These are phyloP conservation scores for Pomatostomus ruficeps DNA, from an alignment of 2,113 vertebrate species.

Conservation along the genomic window DNA sequence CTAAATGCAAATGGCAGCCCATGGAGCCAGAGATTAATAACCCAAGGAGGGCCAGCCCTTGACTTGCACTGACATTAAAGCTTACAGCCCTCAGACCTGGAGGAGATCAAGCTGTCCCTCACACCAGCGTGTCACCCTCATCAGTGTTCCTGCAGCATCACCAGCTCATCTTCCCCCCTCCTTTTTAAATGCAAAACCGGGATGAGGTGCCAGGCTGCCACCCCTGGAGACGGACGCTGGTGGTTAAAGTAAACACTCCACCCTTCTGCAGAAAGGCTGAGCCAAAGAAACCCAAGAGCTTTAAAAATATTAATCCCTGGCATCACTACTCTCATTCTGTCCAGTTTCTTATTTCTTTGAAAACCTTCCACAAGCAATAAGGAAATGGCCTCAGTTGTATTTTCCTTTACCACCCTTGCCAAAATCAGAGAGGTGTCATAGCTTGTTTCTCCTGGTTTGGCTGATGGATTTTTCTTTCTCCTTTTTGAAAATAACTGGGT, in stretches of 20 bases:
- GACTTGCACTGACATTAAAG: not conserved
- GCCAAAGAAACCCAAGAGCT: not conserved
- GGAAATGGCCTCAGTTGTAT: not conserved
- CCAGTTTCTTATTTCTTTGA: constrained; percentile 11
- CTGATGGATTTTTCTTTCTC: not conserved
- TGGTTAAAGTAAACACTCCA: not conserved
- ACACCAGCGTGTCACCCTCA: not conserved
- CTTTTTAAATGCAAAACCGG: not conserved
- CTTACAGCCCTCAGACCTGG: not conserved
- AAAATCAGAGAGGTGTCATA: not conserved
- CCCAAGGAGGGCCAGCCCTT: not conserved
- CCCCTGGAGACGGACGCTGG: not conserved
- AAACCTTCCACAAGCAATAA: not conserved
- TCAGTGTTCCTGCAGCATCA: not conserved
- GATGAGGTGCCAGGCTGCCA: not conserved
- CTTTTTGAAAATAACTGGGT: not conserved
- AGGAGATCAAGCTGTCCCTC: not conserved
- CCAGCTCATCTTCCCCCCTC: not conserved
- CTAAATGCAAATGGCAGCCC: not conserved
- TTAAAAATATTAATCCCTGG: not conserved
- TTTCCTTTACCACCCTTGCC: not conserved
- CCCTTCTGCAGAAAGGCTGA: not conserved
- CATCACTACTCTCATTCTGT: not conserved
- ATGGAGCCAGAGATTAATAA: not conserved
- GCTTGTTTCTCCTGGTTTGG: not conserved